Evolutionary conservation across 2,888 invertebrate species (phyloP).

Genomic region (Drosophila neutralis): DNA sequence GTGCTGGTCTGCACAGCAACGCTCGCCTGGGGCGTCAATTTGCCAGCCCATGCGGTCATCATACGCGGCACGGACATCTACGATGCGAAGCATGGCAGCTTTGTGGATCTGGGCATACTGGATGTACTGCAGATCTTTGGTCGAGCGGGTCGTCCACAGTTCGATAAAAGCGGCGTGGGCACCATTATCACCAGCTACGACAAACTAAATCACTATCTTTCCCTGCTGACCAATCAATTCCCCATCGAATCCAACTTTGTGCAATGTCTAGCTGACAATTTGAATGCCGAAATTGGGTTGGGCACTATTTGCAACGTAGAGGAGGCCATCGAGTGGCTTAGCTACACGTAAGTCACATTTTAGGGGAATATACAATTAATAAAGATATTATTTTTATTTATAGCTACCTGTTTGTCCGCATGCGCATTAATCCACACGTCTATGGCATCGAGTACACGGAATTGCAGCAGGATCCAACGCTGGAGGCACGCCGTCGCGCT

Average conservation of each 20-base stretch:
- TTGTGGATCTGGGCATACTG: slow-evolving; percentile 97
- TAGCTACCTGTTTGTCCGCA: slow-evolving; percentile 93
- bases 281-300: slow-evolving; percentile 98
- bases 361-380: too few relatives aligned
- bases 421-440: slow-evolving; percentile 95
- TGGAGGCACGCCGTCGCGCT: slow-evolving; percentile 91
- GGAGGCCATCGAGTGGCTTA: slow-evolving; percentile 99
- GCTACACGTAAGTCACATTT: slow-evolving; percentile 89
- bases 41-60: slow-evolving; percentile 99
- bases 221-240: slow-evolving; percentile 96
- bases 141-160: slow-evolving; percentile 98
- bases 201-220: slow-evolving; percentile 96
- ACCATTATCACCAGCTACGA: slow-evolving; percentile 97
- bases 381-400: background rate
- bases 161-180: slow-evolving; percentile 96
- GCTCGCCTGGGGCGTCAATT: slow-evolving; percentile 99
- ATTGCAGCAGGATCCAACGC: slow-evolving; percentile 90
- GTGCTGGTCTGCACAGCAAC: slow-evolving; percentile 98
- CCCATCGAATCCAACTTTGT: slow-evolving; percentile 99
- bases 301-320: slow-evolving; percentile 98
- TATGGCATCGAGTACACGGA: slow-evolving; percentile 88
- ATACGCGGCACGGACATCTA: slow-evolving; percentile 93
- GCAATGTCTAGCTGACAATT: slow-evolving; percentile 95
- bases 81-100: slow-evolving; percentile 96
- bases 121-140: slow-evolving; percentile 99